Base-by-base conservation (phyloP, 2,888 invertebrate genomes). In the Megamerina dolium region DNA sequence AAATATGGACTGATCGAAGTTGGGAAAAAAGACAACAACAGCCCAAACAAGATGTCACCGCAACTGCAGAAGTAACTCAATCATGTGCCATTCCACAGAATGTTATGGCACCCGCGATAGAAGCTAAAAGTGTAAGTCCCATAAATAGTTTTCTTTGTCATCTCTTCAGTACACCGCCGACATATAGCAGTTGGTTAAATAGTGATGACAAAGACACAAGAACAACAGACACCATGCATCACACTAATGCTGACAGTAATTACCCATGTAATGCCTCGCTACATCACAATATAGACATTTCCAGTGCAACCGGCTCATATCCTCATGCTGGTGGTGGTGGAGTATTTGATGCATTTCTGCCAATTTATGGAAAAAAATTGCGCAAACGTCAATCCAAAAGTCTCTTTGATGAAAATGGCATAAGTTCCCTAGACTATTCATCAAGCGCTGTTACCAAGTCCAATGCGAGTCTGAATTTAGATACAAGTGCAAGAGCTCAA, bases 1-100 rank as follows among this genome's bases (percentile, higher is more conserved):
- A 70, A 53, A 72, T 72, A 41, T 65, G 72, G 63, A 65, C 64
- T n/a, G 72, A 72, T 50, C 61, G 63, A 35, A 50, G 48, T 20
- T 54, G 49, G 40, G 55, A 51, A 34, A 12, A n/a, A n/a, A n/a
- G n/a, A n/a, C 43, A 37, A 14, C 27, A 37, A 4, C 26, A 38
- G 16, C 14, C 29, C 8, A 37, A 41, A n/a, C 41, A 32, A 14
- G 20, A 38, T 9, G 30, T 34, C 9, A 12, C 49, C 4, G 27
- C 47, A n/a, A 37, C 49, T 2, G 43, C 16, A 2, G 41, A 41
- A 41, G 27, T 35, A 36, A 46, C 48, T n/a, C n/a, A 51, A 19
- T 46, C 36, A 1, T 45, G 38, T 18, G 48, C 46, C n/a, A 49
- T 51, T 39, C 46, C 52, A 21, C 37, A 46, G 13, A 39, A 23